Evolutionary conservation across 1,140 invertebrate genomes (phyloP).

Genomic region (Heterodera carotae): DNA sequence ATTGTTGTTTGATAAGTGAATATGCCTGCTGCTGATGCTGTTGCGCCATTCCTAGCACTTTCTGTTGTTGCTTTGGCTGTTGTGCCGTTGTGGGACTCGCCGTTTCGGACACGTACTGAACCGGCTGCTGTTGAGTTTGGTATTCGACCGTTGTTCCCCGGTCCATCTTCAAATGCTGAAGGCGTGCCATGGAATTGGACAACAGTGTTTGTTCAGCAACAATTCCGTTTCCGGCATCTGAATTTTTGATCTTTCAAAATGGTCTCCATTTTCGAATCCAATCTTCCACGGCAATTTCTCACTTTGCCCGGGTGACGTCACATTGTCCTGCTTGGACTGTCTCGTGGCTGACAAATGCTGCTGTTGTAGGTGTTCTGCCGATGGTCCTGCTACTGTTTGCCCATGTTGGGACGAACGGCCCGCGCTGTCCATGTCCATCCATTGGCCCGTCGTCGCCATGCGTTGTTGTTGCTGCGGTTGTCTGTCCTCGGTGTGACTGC

Average conservation of each 20-base stretch:
- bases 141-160: not conserved
- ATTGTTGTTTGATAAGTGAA: too few relatives aligned
- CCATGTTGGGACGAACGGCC: not conserved
- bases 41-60: not conserved
- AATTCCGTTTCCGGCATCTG: not conserved
- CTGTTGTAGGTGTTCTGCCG: not conserved
- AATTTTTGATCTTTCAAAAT: too few relatives aligned
- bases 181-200: not conserved
- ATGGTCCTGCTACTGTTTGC: not conserved
- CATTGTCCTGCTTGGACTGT: not conserved
- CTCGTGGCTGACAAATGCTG: not conserved
- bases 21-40: not conserved
- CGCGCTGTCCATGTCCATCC: not conserved
- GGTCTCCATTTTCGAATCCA: too few relatives aligned
- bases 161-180: not conserved
- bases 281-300: too few relatives aligned
- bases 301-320: not conserved
- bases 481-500: not conserved
- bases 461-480: not conserved
- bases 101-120: not conserved
- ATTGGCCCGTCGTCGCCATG: conserved; percentile 7
- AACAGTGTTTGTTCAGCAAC: not conserved
- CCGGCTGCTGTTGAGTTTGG: not conserved
- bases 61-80: not conserved
- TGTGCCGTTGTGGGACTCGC: too few relatives aligned